Evolutionary conservation across 2,888 invertebrate genomes (phyloP).

Genomic region (Bombylius discolor): DNA sequence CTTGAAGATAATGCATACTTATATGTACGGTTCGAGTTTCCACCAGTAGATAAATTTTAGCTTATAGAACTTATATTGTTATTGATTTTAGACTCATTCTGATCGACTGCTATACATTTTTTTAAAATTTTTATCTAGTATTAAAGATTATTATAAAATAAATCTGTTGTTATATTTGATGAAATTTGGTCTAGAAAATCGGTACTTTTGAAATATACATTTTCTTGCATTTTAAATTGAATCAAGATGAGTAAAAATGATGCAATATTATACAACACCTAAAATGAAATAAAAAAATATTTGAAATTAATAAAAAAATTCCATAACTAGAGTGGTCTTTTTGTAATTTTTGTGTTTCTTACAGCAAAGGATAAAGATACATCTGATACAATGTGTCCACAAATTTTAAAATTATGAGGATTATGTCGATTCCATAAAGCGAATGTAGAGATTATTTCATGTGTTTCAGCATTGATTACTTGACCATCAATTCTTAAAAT

Average conservation of each 20-base stretch:
- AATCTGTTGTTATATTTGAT: no score
- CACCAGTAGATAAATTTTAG: no score
- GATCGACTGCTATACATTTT: no score
- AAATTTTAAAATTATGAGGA: background rate
- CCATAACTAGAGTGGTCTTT: no score
- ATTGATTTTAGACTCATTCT: no score
- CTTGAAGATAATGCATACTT: no score
- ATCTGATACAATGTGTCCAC: background rate
- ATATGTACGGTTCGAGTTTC: no score
- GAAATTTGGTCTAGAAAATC: no score
- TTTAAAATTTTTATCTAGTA: no score
- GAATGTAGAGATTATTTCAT: background rate
- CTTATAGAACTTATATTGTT: no score
- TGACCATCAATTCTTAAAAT: background rate
- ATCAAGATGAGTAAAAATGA: background rate
- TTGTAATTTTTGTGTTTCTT: background rate
- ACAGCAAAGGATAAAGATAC: background rate
- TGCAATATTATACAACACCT: background rate
- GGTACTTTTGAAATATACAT: background rate
- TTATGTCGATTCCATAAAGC: background rate
- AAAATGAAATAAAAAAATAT: background rate
- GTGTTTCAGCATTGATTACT: background rate
- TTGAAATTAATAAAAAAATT: background rate
- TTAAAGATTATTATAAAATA: no score
- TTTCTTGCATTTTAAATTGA: background rate